Base-by-base conservation (phyloP, 92 coral and sea anemone species). In the Bergia sp. region DNA sequence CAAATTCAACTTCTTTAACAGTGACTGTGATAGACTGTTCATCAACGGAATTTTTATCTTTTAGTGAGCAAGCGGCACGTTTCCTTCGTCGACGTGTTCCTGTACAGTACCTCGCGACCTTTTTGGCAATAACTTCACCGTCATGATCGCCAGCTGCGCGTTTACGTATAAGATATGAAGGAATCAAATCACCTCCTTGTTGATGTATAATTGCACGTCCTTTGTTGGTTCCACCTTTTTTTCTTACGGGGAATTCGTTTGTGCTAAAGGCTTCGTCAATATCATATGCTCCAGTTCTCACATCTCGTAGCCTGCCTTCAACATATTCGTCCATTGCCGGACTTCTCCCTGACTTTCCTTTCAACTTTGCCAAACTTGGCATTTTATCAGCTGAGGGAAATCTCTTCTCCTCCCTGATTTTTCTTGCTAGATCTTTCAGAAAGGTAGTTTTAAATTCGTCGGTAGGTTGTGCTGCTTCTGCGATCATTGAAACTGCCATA, bases 401-500 rank as follows among this genome's bases (percentile, higher is more conserved):
- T 21, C 76, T 15, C 42, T 39, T 57, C 36, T 29, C 13, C 23
- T 23, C 47, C 13, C 64, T 57, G 40, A 82, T 82, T 37, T 16
- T 58, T 55, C 8, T 55, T 6, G 86, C 76, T 0, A 92, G 45
- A 2, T 89, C 74, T 20, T 57, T 80, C 15, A 89, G 5, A 86
- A 92, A 92, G 0, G n/a, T 29, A 13, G 77, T 57, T 64, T 74
- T 92, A n/a, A 80, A 13, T 21, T 89, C 57, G 3, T 80, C 88
- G 6, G 80, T 4, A 13, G 92, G 90, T 69, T 66, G 90, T 3
- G 94, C 94, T 13, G 94, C 94, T 50, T 92, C 90, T 7, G 92
- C 94, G 44, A 92, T 53, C 94, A 92, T 89, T 7, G 94, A 64
- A 9, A 86, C 47, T 37, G 73, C 66, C 86, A 92, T n/a, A 45